A percentile compares a stretch with the other conserved stretches of the same genome.
These are phyloP conservation scores for Dryococelus australis DNA, from an alignment of 2,888 invertebrate species.

Conservation along the genomic window DNA sequence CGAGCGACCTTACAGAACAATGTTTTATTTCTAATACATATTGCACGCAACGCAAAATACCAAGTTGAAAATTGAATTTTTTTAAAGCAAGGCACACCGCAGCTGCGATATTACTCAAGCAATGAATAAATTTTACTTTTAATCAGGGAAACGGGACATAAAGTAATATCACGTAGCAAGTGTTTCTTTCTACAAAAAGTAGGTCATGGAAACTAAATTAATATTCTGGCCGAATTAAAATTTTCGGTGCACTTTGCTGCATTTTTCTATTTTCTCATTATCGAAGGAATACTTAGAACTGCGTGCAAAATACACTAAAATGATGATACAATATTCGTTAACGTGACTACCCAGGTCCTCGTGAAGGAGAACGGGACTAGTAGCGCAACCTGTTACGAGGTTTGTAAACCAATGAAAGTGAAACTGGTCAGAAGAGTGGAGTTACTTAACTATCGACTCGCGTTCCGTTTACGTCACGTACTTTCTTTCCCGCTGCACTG, in stretches of 20 bases:
- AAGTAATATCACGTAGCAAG: not conserved
- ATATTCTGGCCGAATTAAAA: not conserved
- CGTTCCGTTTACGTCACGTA: not conserved
- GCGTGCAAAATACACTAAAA: not conserved
- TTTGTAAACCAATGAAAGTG: constrained; percentile 16
- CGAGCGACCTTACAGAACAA: constrained; percentile 61
- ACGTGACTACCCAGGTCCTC: not conserved
- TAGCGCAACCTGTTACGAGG: constrained; percentile 11
- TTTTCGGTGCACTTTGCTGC: not conserved
- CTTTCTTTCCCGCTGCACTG: not conserved
- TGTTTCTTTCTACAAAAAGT: not conserved
- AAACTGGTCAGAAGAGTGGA: not conserved
- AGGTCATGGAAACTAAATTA: constrained; percentile 9
- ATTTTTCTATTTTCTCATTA: too few species aligned
- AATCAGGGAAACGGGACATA: not conserved
- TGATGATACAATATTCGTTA: not conserved
- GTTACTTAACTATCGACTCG: not conserved
- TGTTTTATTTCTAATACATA: not conserved
- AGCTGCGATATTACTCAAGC: not conserved
- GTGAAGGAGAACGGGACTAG: not conserved
- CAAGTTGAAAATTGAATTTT: not conserved
- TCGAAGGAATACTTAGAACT: not conserved
- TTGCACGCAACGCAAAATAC: not conserved
- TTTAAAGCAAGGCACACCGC: not conserved
- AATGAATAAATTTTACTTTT: not conserved